Percentiles rank a stretch among this genome's conserved stretches.
These are phyloP conservation scores for Nematolebias whitei DNA, from an alignment of 2,113 vertebrate species.

Conservation along the genomic window DNA sequence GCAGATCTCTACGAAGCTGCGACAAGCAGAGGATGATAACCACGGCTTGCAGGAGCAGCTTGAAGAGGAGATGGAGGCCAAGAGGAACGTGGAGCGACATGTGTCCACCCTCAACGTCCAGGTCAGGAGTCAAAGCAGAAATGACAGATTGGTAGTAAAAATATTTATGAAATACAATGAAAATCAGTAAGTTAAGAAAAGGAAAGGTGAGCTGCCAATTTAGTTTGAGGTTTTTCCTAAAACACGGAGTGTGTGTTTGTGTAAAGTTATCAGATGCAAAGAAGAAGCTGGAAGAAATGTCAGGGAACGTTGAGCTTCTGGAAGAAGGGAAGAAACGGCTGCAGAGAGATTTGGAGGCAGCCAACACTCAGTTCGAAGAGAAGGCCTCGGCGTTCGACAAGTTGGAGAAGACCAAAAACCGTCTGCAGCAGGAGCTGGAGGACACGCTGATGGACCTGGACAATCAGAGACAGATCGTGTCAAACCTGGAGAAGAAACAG, in stretches of 20 bases:
- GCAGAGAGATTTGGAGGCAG: conserved; percentile 90
- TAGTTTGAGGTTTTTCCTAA: too few species aligned
- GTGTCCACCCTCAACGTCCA: conserved; percentile 91
- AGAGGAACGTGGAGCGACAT: conserved; percentile 91
- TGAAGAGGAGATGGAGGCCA: conserved; percentile 92
- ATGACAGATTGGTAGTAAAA: not conserved
- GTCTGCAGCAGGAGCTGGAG: conserved; percentile 94
- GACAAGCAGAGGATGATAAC: conserved; percentile 90
- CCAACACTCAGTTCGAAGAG: conserved; percentile 90
- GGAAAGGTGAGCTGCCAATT: not conserved
- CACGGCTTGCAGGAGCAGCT: conserved; percentile 93
- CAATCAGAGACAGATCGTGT: conserved; percentile 94
- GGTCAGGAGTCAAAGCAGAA: conserved; percentile 71
- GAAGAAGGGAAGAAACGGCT: conserved; percentile 93
- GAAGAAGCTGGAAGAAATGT: conserved; percentile 90
- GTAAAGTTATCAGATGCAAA: conserved; percentile 90
- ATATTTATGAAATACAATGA: not conserved
- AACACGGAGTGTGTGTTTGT: conserved; percentile 4
- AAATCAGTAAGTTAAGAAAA: not conserved
- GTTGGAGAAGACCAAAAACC: conserved; percentile 94
- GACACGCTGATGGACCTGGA: conserved; percentile 92
- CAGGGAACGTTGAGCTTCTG: conserved; percentile 84
- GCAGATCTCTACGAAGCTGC: conserved; percentile 89
- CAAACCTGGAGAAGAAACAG: conserved; percentile 97
- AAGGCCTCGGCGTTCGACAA: conserved; percentile 93